A percentile compares a stretch with the other conserved stretches of the same genome.
These are phyloP conservation scores for Lepidochitona cinerea DNA, from an alignment of 2,888 invertebrate genomes.

Conservation along the genomic window DNA sequence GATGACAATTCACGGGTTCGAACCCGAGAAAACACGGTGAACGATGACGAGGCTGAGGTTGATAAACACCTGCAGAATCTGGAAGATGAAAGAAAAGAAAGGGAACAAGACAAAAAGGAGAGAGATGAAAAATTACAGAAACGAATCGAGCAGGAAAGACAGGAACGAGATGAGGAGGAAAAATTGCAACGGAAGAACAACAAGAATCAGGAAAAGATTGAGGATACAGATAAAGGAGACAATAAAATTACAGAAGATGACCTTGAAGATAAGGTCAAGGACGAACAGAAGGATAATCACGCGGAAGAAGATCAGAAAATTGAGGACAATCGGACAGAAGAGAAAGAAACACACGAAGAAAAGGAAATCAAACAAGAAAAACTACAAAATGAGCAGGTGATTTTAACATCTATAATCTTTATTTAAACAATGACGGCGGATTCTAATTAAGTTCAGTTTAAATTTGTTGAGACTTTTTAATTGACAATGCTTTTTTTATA, in stretches of 20 bases:
- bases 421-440: too few species aligned
- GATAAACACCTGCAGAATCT: neutral
- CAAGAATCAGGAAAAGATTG: neutral
- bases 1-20: neutral
- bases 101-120: neutral
- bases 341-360: too few species aligned
- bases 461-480: too few species aligned
- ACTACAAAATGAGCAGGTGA: too few species aligned
- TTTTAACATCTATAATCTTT: too few species aligned
- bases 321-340: neutral
- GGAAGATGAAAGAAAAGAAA: neutral
- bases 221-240: neutral
- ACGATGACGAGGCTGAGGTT: neutral
- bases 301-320: neutral
- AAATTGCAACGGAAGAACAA: neutral
- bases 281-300: neutral
- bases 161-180: conserved; percentile 3
- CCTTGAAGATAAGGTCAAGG: neutral
- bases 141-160: neutral
- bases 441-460: too few species aligned
- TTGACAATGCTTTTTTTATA: too few species aligned
- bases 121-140: neutral
- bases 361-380: neutral
- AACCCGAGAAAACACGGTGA: neutral
- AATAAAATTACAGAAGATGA: neutral